Evolutionary conservation across 2,113 vertebrate species (phyloP).

Genomic region (Bombycilla garrulus): DNA sequence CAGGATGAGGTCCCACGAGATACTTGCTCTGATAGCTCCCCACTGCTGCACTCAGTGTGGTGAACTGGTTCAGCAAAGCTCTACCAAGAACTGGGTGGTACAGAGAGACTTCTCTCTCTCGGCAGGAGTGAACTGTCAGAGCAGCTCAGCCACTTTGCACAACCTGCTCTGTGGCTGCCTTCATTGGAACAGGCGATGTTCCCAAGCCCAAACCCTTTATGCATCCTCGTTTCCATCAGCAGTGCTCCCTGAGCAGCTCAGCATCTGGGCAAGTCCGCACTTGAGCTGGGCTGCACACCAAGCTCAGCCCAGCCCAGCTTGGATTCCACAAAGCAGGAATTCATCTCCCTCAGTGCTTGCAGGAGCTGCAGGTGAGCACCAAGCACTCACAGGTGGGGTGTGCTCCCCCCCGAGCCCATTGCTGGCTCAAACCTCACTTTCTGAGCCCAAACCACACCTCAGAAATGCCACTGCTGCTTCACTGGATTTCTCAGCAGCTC

Average conservation of each 20-base stretch:
- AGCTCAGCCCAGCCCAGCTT: background rate
- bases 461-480: background rate
- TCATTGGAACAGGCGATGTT: rapidly evolving
- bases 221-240: background rate
- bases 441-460: background rate
- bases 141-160: background rate
- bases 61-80: background rate
- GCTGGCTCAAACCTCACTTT: background rate
- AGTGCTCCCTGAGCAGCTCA: background rate
- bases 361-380: background rate
- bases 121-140: background rate
- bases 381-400: background rate
- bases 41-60: background rate
- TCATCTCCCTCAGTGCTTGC: background rate
- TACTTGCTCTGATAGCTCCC: background rate
- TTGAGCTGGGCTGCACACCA: background rate
- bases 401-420: background rate
- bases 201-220: background rate
- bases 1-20: background rate
- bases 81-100: background rate
- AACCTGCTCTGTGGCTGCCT: background rate
- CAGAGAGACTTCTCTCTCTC: background rate
- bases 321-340: background rate
- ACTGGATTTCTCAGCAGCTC: background rate
- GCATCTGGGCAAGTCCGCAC: background rate